Evolutionary conservation across 2,797 vertebrate species (phyloP).

Genomic region (Thalassophryne amazonica): DNA sequence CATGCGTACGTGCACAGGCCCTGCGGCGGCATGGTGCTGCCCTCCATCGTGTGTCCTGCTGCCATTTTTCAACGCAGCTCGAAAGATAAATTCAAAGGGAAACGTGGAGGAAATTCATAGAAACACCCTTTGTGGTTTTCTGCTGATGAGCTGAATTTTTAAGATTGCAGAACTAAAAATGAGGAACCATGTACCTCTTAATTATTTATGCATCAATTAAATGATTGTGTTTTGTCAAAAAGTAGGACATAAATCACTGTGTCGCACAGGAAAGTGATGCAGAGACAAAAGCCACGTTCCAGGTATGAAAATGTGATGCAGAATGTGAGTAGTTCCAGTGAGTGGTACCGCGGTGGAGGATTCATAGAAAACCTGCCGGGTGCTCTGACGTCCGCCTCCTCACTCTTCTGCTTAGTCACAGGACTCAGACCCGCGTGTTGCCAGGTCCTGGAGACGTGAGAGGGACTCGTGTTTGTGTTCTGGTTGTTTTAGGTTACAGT

Average conservation of each 20-base stretch:
- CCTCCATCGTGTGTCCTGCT: conserved; percentile 57
- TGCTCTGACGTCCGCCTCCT: conserved; percentile 9
- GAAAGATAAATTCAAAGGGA: too few species aligned
- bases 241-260: neutral
- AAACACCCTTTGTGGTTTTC: too few species aligned
- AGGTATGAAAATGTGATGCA: conserved; percentile 58
- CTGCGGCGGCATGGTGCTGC: conserved; percentile 65
- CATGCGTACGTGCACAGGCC: conserved; percentile 42
- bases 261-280: conserved; percentile 15
- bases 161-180: neutral
- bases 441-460: conserved; percentile 36
- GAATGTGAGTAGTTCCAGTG: conserved; percentile 41
- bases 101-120: too few species aligned
- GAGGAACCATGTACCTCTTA: too few species aligned
- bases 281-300: conserved; percentile 45
- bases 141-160: too few species aligned
- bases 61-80: conserved; percentile 45
- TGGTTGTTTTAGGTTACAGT: conserved; percentile 56
- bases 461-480: conserved; percentile 25
- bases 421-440: conserved; percentile 6
- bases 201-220: too few species aligned
- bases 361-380: conserved; percentile 55
- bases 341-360: conserved; percentile 27
- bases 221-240: neutral
- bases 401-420: conserved; percentile 47